Percentiles rank a stretch among this genome's conserved stretches.
phyloP scores from a whole-genome alignment of 2,797 vertebrate species.

The Acanthurus leucopareius region DNA sequence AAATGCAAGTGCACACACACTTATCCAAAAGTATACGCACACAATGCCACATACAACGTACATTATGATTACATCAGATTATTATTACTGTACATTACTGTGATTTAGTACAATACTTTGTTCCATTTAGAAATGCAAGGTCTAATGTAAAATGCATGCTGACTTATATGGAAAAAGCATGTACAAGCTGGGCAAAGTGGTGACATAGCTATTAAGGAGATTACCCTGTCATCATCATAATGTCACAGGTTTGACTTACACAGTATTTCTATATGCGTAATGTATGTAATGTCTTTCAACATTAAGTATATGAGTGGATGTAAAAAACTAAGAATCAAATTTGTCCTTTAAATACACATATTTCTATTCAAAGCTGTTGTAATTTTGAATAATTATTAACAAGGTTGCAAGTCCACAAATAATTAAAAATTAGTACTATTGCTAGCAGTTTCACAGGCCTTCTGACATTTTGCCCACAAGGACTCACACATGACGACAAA shows the following conservation, averaged over 20 bases:
- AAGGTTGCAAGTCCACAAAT: slow-evolving; percentile 13
- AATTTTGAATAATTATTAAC: background rate
- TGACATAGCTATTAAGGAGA: slow-evolving; percentile 21
- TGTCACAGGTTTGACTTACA: slow-evolving; percentile 37
- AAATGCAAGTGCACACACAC: background rate
- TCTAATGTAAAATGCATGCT: slow-evolving; percentile 17
- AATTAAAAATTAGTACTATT: background rate
- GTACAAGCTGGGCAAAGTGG: slow-evolving; percentile 17
- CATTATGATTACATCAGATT: slow-evolving; percentile 1
- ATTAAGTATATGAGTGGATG: background rate
- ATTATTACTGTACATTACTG: slow-evolving; percentile 1
- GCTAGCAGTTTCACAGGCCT: background rate
- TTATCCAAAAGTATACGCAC: background rate
- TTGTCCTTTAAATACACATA: background rate
- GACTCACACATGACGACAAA: slow-evolving; percentile 26
- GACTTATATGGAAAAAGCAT: slow-evolving; percentile 4
- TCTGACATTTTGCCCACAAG: slow-evolving; percentile 43
- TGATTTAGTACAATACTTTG: background rate
- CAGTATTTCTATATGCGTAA: background rate
- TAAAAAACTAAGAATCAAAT: background rate
- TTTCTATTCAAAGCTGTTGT: background rate
- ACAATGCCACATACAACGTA: slow-evolving; percentile 2
- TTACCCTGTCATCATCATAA: slow-evolving; percentile 26
- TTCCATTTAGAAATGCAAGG: background rate
- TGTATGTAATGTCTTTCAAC: too few species aligned